phyloP scores from a whole-genome alignment of 2,113 vertebrate species.

The Galemys pyrenaicus region DNA sequence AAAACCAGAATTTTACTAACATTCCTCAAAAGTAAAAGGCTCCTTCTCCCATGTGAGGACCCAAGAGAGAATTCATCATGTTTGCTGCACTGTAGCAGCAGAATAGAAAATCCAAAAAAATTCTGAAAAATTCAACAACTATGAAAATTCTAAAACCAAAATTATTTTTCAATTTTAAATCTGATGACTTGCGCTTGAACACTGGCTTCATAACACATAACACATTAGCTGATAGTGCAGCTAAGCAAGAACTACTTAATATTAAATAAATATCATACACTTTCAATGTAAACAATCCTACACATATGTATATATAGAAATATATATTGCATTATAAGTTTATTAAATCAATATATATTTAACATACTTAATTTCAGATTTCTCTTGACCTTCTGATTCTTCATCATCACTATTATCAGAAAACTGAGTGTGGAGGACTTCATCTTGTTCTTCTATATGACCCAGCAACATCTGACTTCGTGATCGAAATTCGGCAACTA shows the following conservation, averaged over 20 bases:
- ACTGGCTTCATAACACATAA: conserved; percentile 18
- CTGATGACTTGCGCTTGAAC: neutral
- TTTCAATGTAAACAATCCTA: conserved; percentile 72
- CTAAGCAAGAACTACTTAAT: neutral
- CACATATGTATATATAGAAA: neutral
- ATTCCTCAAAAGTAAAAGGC: conserved; percentile 19
- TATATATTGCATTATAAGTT: neutral
- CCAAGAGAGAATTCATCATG: neutral
- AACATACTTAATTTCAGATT: conserved; percentile 83
- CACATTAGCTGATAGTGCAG: neutral
- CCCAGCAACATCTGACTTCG: conserved; percentile 89
- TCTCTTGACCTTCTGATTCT: conserved; percentile 75
- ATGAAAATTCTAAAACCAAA: conserved; percentile 24
- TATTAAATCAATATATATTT: conserved; percentile 1
- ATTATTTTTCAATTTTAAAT: conserved; percentile 47
- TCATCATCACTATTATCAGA: conserved; percentile 85
- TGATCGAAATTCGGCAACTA: conserved; percentile 91
- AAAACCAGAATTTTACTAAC: conserved; percentile 22
- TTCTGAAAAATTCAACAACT: neutral
- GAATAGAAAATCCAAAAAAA: conserved; percentile 25
- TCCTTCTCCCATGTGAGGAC: neutral
- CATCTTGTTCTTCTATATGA: conserved; percentile 91
- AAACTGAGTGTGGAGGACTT: conserved; percentile 87
- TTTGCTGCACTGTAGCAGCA: conserved; percentile 26
- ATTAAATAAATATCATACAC: neutral